Conservation (phyloP, 2,888 invertebrate genomes). For the Yponomeuta malinellus region DNA sequence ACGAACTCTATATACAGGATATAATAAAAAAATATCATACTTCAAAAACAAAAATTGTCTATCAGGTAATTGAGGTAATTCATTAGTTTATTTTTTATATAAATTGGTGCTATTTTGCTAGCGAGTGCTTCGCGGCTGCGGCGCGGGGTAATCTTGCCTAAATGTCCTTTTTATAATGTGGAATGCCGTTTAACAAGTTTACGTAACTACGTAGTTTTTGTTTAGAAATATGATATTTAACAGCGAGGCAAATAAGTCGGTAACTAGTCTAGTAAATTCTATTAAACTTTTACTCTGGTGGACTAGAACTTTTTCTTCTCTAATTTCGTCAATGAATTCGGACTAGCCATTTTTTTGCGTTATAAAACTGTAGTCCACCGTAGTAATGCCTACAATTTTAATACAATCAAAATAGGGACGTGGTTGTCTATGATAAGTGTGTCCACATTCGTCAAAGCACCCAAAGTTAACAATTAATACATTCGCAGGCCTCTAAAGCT, state of each 20-base stretch:
- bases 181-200: slow-evolving; percentile 20
- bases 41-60: slow-evolving; percentile 36
- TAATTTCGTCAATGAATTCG: background rate
- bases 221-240: slow-evolving; percentile 38
- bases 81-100: slow-evolving; percentile 27
- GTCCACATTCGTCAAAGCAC: slow-evolving; percentile 75
- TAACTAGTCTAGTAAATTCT: slow-evolving; percentile 68
- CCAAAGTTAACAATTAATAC: slow-evolving; percentile 72
- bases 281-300: slow-evolving; percentile 54
- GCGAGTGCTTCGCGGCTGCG: slow-evolving; percentile 5
- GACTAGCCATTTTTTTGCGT: background rate
- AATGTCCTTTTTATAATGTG: slow-evolving; percentile 4
- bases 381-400: slow-evolving; percentile 47
- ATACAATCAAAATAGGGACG: slow-evolving; percentile 54
- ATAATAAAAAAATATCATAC: slow-evolving; percentile 59
- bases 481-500: slow-evolving; percentile 70
- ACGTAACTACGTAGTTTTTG: slow-evolving; percentile 26
- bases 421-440: slow-evolving; percentile 60
- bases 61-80: slow-evolving; percentile 38
- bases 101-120: slow-evolving; percentile 16
- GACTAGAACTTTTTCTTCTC: slow-evolving; percentile 23
- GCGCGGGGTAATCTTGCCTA: slow-evolving; percentile 6
- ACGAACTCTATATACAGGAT: slow-evolving; percentile 54
- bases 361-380: slow-evolving; percentile 34
- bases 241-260: slow-evolving; percentile 49